Evolutionary conservation across 1,140 invertebrate species (phyloP).

Genomic region (Gryllus bimaculatus): DNA sequence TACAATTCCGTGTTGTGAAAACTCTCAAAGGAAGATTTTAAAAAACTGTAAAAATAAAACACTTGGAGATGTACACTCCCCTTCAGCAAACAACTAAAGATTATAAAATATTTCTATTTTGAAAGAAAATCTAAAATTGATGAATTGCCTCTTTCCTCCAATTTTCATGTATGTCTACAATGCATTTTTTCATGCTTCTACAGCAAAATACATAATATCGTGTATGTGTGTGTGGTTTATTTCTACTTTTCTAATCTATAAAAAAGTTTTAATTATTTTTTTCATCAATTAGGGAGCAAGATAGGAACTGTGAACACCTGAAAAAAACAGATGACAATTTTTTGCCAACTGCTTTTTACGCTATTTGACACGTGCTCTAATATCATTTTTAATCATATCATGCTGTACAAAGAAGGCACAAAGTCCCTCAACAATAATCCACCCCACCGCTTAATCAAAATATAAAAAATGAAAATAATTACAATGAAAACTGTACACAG

Average conservation of each 20-base stretch:
- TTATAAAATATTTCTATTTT: slow-evolving; percentile 2
- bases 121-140: slow-evolving; percentile 10
- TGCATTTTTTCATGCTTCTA: slow-evolving; percentile 18
- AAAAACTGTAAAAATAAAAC: slow-evolving; percentile 12
- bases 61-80: not conserved
- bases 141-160: slow-evolving; percentile 16
- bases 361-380: slow-evolving; percentile 28
- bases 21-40: not conserved
- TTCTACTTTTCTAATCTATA: slow-evolving; percentile 20
- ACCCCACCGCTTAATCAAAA: not conserved
- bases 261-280: slow-evolving; percentile 21
- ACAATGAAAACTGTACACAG: not conserved
- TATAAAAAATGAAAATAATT: not conserved
- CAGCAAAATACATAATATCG: slow-evolving; percentile 22
- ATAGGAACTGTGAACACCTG: slow-evolving; percentile 29
- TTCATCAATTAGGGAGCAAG: slow-evolving; percentile 25
- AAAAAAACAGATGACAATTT: slow-evolving; percentile 22
- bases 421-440: slow-evolving; percentile 23
- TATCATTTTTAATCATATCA: slow-evolving; percentile 22
- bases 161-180: slow-evolving; percentile 14
- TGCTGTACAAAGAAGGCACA: slow-evolving; percentile 27
- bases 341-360: slow-evolving; percentile 19
- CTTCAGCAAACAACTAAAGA: not conserved
- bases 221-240: slow-evolving; percentile 18
- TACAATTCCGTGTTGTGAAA: slow-evolving; percentile 14